These are phyloP conservation scores for Bambusicola thoracicus DNA, from an alignment of 2,113 vertebrate genomes.

Conservation along the genomic window DNA sequence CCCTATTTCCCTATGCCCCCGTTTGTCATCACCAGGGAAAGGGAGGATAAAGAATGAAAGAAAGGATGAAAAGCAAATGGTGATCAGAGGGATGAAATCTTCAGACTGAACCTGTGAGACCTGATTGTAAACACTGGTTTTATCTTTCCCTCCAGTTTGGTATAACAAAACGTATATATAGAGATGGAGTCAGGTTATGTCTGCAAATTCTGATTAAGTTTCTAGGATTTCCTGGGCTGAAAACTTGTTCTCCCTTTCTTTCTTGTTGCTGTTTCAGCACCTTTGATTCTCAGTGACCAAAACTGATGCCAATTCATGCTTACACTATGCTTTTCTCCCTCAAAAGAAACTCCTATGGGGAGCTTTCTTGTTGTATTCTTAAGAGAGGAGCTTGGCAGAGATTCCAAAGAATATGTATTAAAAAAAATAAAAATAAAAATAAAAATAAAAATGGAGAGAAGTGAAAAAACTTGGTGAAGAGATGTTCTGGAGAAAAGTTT, in stretches of 20 bases:
- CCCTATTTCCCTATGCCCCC: slow-evolving; percentile 58
- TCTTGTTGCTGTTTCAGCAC: slow-evolving; percentile 1
- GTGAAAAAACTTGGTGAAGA: not conserved
- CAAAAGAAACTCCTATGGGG: not conserved
- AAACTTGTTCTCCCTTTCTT: not conserved
- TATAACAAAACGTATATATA: slow-evolving; percentile 22
- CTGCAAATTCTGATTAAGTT: not conserved
- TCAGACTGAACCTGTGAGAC: slow-evolving; percentile 40
- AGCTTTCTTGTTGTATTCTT: not conserved
- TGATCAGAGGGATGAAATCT: slow-evolving; percentile 52
- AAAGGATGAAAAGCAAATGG: slow-evolving; percentile 43
- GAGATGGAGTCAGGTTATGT: not conserved
- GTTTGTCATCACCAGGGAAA: slow-evolving; percentile 57
- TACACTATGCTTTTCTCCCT: not conserved
- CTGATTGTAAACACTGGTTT: slow-evolving; percentile 73
- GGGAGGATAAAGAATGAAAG: slow-evolving; percentile 41
- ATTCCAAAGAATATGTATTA: too few species aligned
- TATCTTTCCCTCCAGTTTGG: slow-evolving; percentile 51
- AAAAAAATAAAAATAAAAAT: not conserved
- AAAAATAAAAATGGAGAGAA: not conserved
- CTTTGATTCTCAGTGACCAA: not conserved
- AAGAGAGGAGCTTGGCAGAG: not conserved
- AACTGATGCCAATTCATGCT: not conserved
- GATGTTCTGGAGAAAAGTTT: not conserved
- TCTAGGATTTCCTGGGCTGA: slow-evolving; percentile 3